These are phyloP conservation scores for Megaleporinus macrocephalus DNA, from an alignment of 2,113 vertebrate species.

Conservation along the genomic window DNA sequence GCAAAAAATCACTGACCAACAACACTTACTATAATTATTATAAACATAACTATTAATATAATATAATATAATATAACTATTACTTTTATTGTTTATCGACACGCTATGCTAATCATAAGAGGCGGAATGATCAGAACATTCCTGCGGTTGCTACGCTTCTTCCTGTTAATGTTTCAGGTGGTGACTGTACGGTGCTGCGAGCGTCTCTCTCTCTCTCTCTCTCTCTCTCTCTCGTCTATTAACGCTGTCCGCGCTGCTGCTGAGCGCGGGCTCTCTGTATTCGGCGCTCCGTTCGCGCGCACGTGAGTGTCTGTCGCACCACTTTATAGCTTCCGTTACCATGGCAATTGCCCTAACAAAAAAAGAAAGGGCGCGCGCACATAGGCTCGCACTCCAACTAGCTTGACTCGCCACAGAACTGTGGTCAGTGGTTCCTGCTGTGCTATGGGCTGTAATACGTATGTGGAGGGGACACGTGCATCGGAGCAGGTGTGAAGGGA, in stretches of 20 bases:
- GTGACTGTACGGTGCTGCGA: too few relatives aligned
- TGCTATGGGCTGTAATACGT: background rate
- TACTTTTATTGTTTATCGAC: background rate
- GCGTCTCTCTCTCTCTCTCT: too few relatives aligned
- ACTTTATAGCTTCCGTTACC: slow-evolving; percentile 56
- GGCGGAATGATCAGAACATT: too few relatives aligned
- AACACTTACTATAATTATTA: background rate
- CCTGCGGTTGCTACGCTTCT: too few relatives aligned
- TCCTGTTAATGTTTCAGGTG: too few relatives aligned
- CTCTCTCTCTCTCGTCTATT: too few relatives aligned
- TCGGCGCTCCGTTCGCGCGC: too few relatives aligned
- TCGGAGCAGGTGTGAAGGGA: too few relatives aligned
- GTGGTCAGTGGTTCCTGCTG: background rate
- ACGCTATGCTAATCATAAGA: too few relatives aligned
- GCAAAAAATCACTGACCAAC: too few relatives aligned
- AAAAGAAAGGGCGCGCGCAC: slow-evolving; percentile 9
- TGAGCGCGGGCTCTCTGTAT: background rate
- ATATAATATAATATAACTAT: background rate
- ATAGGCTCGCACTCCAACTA: background rate
- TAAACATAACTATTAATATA: background rate
- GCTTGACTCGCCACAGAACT: background rate
- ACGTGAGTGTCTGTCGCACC: background rate
- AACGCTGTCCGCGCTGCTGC: too few relatives aligned
- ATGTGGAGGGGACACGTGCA: too few relatives aligned
- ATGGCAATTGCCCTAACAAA: slow-evolving; percentile 65